phyloP scores from a whole-genome alignment of 2,888 invertebrate genomes.

The Drosophila birchii region DNA sequence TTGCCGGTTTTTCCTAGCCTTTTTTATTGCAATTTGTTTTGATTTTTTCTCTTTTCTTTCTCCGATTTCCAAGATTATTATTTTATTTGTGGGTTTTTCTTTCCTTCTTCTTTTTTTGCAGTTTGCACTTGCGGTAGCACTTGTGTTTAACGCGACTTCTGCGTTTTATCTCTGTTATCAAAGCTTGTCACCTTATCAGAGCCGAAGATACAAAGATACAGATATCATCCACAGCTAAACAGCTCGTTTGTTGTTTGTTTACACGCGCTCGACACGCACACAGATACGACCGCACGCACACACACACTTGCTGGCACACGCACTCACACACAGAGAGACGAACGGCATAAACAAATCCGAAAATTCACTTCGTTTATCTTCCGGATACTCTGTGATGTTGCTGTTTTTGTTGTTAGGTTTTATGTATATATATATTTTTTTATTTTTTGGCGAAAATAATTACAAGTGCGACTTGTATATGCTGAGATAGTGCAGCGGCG shows the following conservation, averaged over 20 bases:
- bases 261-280: conserved; percentile 31
- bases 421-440: not conserved
- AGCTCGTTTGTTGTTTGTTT: conserved; percentile 37
- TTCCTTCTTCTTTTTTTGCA: conserved; percentile 7
- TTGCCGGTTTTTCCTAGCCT: conserved; percentile 27
- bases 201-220: conserved; percentile 36
- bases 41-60: conserved; percentile 28
- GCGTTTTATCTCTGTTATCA: conserved; percentile 37
- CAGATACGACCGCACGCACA: conserved; percentile 11
- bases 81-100: conserved; percentile 11
- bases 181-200: conserved; percentile 50
- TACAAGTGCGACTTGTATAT: conserved; percentile 3
- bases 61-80: conserved; percentile 4
- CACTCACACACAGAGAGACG: conserved; percentile 10
- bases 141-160: conserved; percentile 37
- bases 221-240: conserved; percentile 10
- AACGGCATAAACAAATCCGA: conserved; percentile 38
- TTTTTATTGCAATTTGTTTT: conserved; percentile 26
- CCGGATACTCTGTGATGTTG: conserved; percentile 6
- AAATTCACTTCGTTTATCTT: conserved; percentile 24
- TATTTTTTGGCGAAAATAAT: conserved; percentile 34
- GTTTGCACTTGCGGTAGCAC: conserved; percentile 30
- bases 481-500: conserved; percentile 19
- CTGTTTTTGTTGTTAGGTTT: conserved; percentile 3
- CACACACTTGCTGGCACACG: conserved; percentile 17